Evolutionary conservation across 2,113 vertebrate species (phyloP).

Genomic region (Neofelis nebulosa): DNA sequence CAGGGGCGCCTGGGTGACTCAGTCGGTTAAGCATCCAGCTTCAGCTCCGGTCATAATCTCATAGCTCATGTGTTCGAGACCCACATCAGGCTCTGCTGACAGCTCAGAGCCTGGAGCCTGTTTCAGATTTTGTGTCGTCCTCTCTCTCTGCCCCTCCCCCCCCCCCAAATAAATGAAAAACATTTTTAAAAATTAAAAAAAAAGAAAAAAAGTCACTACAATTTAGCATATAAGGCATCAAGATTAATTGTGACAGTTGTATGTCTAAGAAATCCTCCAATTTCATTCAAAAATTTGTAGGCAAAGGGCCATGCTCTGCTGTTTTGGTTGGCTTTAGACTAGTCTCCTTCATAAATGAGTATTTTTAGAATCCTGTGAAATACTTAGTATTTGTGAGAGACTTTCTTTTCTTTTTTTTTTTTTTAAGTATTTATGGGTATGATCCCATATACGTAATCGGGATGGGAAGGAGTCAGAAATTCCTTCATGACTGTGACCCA

Average conservation of each 20-base stretch:
- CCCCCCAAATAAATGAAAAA: too few relatives aligned
- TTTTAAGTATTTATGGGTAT: background rate
- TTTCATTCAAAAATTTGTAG: background rate
- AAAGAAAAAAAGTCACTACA: background rate
- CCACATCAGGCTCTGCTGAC: too few relatives aligned
- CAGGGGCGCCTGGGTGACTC: too few relatives aligned
- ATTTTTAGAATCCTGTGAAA: background rate
- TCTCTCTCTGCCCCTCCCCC: too few relatives aligned
- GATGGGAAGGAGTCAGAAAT: slow-evolving; percentile 1
- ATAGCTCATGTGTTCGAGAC: too few relatives aligned
- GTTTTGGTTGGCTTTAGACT: background rate
- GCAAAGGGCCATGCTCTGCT: background rate
- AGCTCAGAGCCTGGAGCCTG: too few relatives aligned
- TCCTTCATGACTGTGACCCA: background rate
- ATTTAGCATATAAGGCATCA: background rate
- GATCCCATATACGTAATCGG: background rate
- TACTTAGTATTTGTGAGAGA: background rate
- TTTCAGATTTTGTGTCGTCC: too few relatives aligned
- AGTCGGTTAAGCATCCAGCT: too few relatives aligned
- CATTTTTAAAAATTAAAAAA: too few relatives aligned
- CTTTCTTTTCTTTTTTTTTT: background rate
- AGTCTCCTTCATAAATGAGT: background rate
- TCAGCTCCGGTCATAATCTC: too few relatives aligned
- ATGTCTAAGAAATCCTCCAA: background rate
- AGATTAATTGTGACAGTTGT: background rate